Evolutionary conservation across 2,888 invertebrate species (phyloP).

Genomic region (Stegophylla sp.): DNA sequence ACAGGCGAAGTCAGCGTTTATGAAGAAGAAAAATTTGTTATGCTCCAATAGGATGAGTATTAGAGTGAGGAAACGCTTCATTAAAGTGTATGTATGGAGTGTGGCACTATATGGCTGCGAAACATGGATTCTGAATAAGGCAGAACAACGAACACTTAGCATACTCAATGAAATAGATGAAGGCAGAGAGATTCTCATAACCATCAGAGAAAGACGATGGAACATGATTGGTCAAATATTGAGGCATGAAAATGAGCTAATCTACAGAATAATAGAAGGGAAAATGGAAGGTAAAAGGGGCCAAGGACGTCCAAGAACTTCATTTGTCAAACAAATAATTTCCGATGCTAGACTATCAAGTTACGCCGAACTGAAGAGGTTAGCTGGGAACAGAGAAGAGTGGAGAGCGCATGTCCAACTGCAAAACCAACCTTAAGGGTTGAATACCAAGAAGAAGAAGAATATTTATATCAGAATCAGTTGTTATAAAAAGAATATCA

Average conservation of each 20-base stretch:
- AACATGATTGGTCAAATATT: neutral
- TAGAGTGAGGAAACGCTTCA: conserved; percentile 1
- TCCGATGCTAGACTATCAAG: conserved; percentile 4
- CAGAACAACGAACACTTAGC: neutral
- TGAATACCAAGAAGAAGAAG: neutral
- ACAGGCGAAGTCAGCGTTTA: conserved; percentile 22
- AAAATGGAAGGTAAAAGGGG: neutral
- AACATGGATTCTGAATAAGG: no score
- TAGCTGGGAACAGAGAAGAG: neutral
- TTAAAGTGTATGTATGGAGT: conserved; percentile 9
- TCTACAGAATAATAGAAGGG: neutral
- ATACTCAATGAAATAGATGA: neutral
- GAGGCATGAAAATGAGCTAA: neutral
- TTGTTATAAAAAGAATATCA: no score
- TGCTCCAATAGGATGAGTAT: conserved; percentile 12
- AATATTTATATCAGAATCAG: neutral
- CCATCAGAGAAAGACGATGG: neutral
- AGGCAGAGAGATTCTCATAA: neutral
- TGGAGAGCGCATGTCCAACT: neutral
- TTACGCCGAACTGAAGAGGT: neutral
- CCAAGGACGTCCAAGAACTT: neutral
- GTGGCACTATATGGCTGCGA: conserved; percentile 6
- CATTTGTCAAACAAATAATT: neutral
- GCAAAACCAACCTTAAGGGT: neutral
- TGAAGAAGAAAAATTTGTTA: conserved; percentile 29